Conservation (phyloP, 1,140 invertebrate species). For the Zaprionus ghesquierei region DNA sequence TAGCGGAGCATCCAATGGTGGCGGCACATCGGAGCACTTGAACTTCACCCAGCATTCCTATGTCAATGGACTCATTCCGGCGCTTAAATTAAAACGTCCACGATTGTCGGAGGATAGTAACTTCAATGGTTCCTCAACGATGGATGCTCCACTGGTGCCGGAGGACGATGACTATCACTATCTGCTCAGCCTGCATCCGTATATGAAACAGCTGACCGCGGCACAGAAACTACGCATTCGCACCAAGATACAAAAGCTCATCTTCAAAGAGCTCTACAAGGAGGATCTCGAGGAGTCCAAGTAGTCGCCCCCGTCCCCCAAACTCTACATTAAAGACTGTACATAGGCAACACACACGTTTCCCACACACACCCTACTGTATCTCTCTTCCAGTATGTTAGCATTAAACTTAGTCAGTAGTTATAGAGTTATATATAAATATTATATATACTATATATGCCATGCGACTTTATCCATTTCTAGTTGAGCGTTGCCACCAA, state of each 20-base stretch:
- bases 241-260: conserved; percentile 82
- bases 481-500: conserved; percentile 65
- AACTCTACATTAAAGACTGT: conserved; percentile 60
- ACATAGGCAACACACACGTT: conserved; percentile 41
- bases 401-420: conserved; percentile 43
- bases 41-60: conserved; percentile 79
- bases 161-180: conserved; percentile 82
- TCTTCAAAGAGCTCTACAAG: conserved; percentile 82
- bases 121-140: conserved; percentile 80
- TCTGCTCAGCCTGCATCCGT: conserved; percentile 79
- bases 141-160: conserved; percentile 70
- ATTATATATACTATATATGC: conserved; percentile 55
- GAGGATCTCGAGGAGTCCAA: conserved; percentile 81
- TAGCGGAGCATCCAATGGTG: neutral
- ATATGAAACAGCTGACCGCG: conserved; percentile 78
- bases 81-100: conserved; percentile 73
- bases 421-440: neutral
- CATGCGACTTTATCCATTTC: conserved; percentile 74
- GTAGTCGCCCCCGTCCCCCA: conserved; percentile 41
- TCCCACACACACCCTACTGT: conserved; percentile 11
- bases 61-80: conserved; percentile 76
- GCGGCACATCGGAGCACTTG: conserved; percentile 49
- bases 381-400: conserved; percentile 44
- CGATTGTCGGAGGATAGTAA: conserved; percentile 78
- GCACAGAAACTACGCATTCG: conserved; percentile 79